These are phyloP conservation scores for Subanguina moxae DNA, from an alignment of 1,140 invertebrate genomes.

Conservation along the genomic window DNA sequence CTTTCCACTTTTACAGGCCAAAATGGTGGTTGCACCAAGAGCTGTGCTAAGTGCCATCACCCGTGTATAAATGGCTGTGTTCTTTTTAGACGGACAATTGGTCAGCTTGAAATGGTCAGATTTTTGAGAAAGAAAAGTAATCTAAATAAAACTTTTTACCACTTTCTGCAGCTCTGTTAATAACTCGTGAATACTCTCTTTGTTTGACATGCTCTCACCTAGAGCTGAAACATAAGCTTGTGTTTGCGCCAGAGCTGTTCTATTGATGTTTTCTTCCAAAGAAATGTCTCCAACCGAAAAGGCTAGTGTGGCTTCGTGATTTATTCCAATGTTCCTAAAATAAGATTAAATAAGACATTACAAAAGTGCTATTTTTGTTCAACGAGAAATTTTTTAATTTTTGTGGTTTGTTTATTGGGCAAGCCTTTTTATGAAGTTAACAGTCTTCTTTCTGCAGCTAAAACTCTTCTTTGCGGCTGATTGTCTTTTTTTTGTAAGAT, in stretches of 20 bases:
- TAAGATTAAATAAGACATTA: too few species aligned
- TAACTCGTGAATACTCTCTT: neutral
- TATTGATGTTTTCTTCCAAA: constrained; percentile 49
- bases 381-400: too few species aligned
- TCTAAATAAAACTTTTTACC: neutral
- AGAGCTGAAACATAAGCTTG: constrained; percentile 3
- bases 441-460: too few species aligned
- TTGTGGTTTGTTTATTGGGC: too few species aligned
- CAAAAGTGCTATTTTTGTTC: too few species aligned
- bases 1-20: constrained; percentile 55
- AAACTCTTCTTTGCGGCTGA: too few species aligned
- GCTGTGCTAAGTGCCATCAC: constrained; percentile 44
- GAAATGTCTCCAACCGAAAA: constrained; percentile 41
- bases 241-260: constrained; percentile 27
- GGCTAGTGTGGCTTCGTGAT: constrained; percentile 50
- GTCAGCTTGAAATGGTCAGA: constrained; percentile 27
- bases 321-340: constrained; percentile 44
- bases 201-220: neutral
- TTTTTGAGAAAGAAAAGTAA: neutral
- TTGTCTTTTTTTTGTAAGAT: too few species aligned
- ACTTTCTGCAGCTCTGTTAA: constrained; percentile 13
- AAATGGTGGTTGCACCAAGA: constrained; percentile 37
- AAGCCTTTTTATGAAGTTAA: too few species aligned
- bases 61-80: constrained; percentile 46
- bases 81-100: constrained; percentile 51